A percentile compares a stretch with the other conserved stretches of the same genome.
Evolutionary conservation across 2,113 vertebrate genomes (phyloP).

Genomic region (Galemys pyrenaicus): DNA sequence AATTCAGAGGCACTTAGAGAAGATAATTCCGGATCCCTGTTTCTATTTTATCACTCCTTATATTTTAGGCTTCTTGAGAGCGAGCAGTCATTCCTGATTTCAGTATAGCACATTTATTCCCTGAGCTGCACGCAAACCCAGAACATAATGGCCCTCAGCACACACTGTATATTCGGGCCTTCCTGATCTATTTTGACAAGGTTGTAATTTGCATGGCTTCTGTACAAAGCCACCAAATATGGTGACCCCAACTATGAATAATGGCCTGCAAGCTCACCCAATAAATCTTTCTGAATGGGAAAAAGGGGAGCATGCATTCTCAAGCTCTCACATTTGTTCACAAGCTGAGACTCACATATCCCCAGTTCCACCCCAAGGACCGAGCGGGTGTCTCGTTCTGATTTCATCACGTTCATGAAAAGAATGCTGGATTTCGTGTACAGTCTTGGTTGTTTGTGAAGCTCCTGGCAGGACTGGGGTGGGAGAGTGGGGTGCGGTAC

Average conservation of each 20-base stretch:
- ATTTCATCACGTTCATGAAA: neutral
- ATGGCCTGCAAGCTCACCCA: conserved; percentile 3
- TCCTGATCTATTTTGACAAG: conserved; percentile 54
- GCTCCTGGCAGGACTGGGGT: neutral
- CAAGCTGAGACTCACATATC: conserved; percentile 1
- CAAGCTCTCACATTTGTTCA: conserved; percentile 31
- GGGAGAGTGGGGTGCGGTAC: neutral
- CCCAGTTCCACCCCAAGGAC: neutral
- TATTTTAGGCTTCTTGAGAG: conserved; percentile 63
- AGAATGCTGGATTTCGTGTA: conserved; percentile 17
- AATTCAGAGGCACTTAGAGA: conserved; percentile 7
- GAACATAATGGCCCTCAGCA: conserved; percentile 19
- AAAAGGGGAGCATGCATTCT: neutral
- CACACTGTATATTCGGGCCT: neutral
- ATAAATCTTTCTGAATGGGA: conserved; percentile 44
- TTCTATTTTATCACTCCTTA: conserved; percentile 56
- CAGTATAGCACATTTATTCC: conserved; percentile 50
- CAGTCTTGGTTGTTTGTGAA: conserved; percentile 8
- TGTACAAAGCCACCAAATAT: conserved; percentile 59
- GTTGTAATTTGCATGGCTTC: conserved; percentile 26
- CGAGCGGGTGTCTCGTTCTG: conserved; percentile 35
- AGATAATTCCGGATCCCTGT: conserved; percentile 44
- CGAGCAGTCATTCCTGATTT: conserved; percentile 51
- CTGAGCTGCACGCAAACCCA: neutral
- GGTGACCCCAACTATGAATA: conserved; percentile 42